Conservation (phyloP, 2,888 invertebrate species). For the Amiota mariae region DNA sequence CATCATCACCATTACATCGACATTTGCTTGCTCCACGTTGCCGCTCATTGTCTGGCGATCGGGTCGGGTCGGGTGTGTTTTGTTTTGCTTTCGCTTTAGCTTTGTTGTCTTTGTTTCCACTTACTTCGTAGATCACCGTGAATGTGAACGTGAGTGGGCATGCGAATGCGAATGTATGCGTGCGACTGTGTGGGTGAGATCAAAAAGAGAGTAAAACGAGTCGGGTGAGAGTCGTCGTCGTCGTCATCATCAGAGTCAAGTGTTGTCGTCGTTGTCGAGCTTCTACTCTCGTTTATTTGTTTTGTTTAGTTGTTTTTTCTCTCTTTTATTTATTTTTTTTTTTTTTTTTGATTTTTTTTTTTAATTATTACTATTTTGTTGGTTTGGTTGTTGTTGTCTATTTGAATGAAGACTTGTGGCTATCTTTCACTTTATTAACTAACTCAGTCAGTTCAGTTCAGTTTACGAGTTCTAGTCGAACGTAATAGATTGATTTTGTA, state of each 20-base stretch:
- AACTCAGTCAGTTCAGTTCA: conserved; percentile 49
- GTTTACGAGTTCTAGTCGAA: conserved; percentile 70
- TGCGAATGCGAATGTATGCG: neutral
- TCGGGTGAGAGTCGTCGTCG: too few relatives aligned
- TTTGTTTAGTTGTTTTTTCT: conserved; percentile 9
- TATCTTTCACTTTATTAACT: conserved; percentile 68
- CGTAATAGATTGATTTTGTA: conserved; percentile 56
- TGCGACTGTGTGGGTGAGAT: conserved; percentile 1
- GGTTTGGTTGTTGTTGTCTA: conserved; percentile 34
- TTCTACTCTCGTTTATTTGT: neutral
- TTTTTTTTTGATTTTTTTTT: neutral
- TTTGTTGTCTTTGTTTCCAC: neutral
- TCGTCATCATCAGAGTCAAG: neutral
- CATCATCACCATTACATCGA: too few relatives aligned
- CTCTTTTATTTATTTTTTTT: neutral
- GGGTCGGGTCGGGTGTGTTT: neutral
- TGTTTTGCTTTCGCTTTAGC: conserved; percentile 8
- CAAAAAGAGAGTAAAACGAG: too few relatives aligned
- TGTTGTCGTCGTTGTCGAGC: conserved; percentile 7
- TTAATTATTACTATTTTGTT: conserved; percentile 29
- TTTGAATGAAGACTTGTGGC: conserved; percentile 48
- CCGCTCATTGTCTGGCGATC: too few relatives aligned
- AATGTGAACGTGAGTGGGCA: neutral
- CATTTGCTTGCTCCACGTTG: too few relatives aligned
- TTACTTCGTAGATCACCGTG: conserved; percentile 3